These are phyloP conservation scores for Sebastes steindachneri DNA, from an alignment of 2,797 vertebrate species.

Conservation along the genomic window DNA sequence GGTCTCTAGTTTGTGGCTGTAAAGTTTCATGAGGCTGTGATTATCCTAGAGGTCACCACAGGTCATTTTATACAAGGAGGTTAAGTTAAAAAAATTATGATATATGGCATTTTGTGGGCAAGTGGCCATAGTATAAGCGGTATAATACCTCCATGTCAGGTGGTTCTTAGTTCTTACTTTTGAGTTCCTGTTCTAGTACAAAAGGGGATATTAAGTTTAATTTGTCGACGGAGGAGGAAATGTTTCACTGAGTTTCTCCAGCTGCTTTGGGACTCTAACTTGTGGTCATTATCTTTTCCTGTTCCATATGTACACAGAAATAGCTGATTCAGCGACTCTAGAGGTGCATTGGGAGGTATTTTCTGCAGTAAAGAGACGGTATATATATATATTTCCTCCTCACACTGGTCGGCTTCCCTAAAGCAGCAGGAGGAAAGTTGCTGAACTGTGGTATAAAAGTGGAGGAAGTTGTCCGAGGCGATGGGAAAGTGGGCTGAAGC, in stretches of 20 bases:
- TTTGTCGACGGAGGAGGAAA: not conserved
- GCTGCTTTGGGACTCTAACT: not conserved
- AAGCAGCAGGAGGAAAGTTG: constrained; percentile 4
- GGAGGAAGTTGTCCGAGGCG: not conserved
- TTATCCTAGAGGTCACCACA: too few species aligned
- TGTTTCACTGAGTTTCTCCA: not conserved
- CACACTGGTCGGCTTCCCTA: not conserved
- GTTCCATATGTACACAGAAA: not conserved
- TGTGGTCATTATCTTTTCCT: not conserved
- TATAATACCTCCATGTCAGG: too few species aligned
- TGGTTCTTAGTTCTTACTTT: not conserved
- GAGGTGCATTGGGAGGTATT: not conserved
- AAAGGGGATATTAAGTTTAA: not conserved
- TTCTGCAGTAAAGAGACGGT: not conserved
- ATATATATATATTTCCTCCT: not conserved
- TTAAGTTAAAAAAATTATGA: too few species aligned
- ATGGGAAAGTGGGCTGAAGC: constrained; percentile 47
- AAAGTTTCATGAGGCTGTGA: too few species aligned
- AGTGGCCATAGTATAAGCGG: too few species aligned
- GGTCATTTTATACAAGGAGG: too few species aligned
- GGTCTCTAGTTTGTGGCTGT: too few species aligned
- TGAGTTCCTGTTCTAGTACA: not conserved
- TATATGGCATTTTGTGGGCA: too few species aligned
- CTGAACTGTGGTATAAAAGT: not conserved
- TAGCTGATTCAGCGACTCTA: constrained; percentile 1